Percentiles rank a stretch among this genome's conserved stretches.
Evolutionary conservation across 2,888 invertebrate genomes (phyloP).

Genomic region (Catocala sponsa): DNA sequence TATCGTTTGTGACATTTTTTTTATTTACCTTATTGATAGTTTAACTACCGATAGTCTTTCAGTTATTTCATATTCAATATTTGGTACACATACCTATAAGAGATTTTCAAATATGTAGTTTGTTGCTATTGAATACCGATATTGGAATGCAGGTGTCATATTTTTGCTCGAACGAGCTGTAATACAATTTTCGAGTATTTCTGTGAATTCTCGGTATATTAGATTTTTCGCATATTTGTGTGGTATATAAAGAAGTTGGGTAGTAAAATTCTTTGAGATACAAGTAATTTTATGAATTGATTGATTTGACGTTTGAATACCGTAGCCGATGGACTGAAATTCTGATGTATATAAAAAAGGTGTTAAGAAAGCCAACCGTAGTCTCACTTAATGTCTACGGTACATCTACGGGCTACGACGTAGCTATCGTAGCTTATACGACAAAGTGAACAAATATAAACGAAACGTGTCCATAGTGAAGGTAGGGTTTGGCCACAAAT

Average conservation of each 20-base stretch:
- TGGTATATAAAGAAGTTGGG: not conserved
- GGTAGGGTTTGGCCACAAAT: conserved; percentile 38
- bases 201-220: conserved; percentile 39
- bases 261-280: not conserved
- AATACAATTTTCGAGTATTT: conserved; percentile 37
- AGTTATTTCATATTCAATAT: conserved; percentile 54
- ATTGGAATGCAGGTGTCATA: conserved; percentile 49
- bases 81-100: conserved; percentile 34
- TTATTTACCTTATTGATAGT: conserved; percentile 63
- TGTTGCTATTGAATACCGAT: conserved; percentile 40
- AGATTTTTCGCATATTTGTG: conserved; percentile 23
- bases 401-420: conserved; percentile 7
- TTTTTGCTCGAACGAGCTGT: conserved; percentile 35
- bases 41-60: conserved; percentile 62
- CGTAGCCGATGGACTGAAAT: too few relatives aligned
- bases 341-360: too few relatives aligned
- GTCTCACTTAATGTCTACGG: not conserved
- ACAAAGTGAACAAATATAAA: not conserved
- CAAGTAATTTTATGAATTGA: too few relatives aligned
- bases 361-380: not conserved
- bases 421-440: conserved; percentile 7
- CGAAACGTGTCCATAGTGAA: conserved; percentile 7
- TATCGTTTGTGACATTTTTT: conserved; percentile 70
- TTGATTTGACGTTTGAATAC: too few relatives aligned
- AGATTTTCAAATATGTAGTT: conserved; percentile 43